Evolutionary conservation across 2,888 invertebrate genomes (phyloP), one percentile per base, ranked within the genome.

Genomic region (Gibbula magus): DNA sequence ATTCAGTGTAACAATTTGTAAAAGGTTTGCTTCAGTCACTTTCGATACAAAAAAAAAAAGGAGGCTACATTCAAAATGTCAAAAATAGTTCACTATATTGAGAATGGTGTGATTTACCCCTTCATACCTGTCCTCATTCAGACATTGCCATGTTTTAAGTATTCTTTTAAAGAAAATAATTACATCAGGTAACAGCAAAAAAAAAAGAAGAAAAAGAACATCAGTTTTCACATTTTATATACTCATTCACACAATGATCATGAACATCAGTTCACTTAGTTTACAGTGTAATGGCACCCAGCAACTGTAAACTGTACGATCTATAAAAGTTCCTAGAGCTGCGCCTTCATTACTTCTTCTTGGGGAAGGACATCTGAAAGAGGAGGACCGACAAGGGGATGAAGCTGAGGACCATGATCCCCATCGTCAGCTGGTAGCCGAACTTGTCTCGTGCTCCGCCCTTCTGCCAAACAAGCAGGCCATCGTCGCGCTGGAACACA

Each of bases 401-500:
- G 22, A 78, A 66, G 13, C 84, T 83, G 32, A 56, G 7, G 29
- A 80, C 13, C 16, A 67, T 79, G 25, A 81, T 1, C 5, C 22
- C 10, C 53, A 84, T 54, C 5, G 81, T 80, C 32, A 56, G 1
- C 45, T 78, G 74, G 53, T 83, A 84, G 51, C 66, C 16, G 18
- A 80, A 3, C 35, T 53, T 75, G 75, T 84, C 84, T 13, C 77
- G 75, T 8, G 70, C 7, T 4, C 83, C 84, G 54, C 80, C n/a
- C 73, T 86, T 86, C 82, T 86, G 85, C 86, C 86, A 86, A 1
- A 86, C 85, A 51, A 86, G 53, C 22, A 79, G 56, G 13, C 86
- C 85, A 81, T 85, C 86, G 45, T 86, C 86, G 51, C 81, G 73
- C 86, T 86, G 79, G 45, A 84, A 82, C 29, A 29, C 75, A n/a